A percentile compares a stretch with the other conserved stretches of the same genome.
Evolutionary conservation across 2,113 vertebrate species (phyloP).

Genomic region (Zosterops lateralis): DNA sequence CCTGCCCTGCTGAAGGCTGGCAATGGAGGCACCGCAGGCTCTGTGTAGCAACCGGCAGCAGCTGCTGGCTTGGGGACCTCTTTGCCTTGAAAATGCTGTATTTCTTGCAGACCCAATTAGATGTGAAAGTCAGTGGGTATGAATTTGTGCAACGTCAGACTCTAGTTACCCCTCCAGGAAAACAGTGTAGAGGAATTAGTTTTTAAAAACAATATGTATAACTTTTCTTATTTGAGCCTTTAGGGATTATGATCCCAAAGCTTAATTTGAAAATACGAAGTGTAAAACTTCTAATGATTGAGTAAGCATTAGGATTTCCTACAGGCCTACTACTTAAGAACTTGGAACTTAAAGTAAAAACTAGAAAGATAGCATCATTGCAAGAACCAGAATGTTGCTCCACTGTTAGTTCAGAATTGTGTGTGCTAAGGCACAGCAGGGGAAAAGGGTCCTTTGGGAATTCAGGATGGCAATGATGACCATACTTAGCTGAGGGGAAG

Average conservation of each 20-base stretch:
- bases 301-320: not conserved
- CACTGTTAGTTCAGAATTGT: not conserved
- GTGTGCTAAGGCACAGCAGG: not conserved
- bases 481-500: not conserved
- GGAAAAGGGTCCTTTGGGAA: not conserved
- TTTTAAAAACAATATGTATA: not conserved
- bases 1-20: not conserved
- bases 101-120: not conserved
- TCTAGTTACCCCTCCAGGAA: not conserved
- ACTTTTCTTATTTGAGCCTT: not conserved
- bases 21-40: fast-evolving
- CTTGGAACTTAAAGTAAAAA: not conserved
- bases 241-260: not conserved
- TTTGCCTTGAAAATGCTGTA: not conserved
- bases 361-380: fast-evolving
- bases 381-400: not conserved
- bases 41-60: not conserved
- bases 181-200: not conserved
- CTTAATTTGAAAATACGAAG: not conserved
- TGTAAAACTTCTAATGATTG: not conserved
- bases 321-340: not conserved
- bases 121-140: not conserved
- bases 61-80: not conserved
- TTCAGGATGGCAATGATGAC: not conserved
- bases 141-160: not conserved